A percentile compares a stretch with the other conserved stretches of the same genome.
phyloP scores from a whole-genome alignment of 2,888 invertebrate species.

The Drosophila kambysellisi region DNA sequence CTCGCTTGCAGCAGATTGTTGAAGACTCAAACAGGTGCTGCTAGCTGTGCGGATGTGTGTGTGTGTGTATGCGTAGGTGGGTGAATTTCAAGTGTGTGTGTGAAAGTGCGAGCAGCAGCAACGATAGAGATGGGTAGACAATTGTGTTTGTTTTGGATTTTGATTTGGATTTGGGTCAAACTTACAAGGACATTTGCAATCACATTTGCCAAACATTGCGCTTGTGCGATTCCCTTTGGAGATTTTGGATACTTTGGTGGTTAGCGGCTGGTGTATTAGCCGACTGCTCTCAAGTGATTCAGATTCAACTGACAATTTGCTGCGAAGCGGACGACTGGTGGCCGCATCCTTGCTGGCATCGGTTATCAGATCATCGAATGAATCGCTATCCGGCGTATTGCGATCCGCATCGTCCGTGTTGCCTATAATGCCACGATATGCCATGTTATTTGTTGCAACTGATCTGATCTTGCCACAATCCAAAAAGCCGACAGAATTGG shows the following conservation, averaged over 20 bases:
- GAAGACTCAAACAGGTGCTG: conserved; percentile 19
- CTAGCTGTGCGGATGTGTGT: background rate
- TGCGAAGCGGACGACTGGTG: conserved; percentile 4
- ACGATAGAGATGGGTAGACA: background rate
- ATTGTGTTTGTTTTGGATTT: background rate
- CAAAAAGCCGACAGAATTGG: background rate
- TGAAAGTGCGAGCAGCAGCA: background rate
- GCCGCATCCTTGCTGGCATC: conserved; percentile 11
- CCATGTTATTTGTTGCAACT: conserved; percentile 38
- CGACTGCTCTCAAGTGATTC: background rate
- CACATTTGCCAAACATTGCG: background rate
- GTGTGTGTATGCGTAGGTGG: background rate
- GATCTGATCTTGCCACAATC: background rate
- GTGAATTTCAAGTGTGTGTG: background rate
- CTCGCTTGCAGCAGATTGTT: conserved; percentile 29
- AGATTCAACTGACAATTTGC: background rate
- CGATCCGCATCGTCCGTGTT: conserved; percentile 24
- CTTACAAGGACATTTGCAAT: conserved; percentile 26
- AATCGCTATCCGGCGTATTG: conserved; percentile 47
- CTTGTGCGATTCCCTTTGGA: background rate
- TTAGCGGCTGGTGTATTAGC: background rate
- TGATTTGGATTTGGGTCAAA: conserved; percentile 12
- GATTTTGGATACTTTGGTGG: background rate
- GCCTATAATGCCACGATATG: conserved; percentile 65
- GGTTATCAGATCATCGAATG: conserved; percentile 50